Evolutionary conservation across 2,113 vertebrate species (phyloP).

Genomic region (Chaetodon trifascialis): DNA sequence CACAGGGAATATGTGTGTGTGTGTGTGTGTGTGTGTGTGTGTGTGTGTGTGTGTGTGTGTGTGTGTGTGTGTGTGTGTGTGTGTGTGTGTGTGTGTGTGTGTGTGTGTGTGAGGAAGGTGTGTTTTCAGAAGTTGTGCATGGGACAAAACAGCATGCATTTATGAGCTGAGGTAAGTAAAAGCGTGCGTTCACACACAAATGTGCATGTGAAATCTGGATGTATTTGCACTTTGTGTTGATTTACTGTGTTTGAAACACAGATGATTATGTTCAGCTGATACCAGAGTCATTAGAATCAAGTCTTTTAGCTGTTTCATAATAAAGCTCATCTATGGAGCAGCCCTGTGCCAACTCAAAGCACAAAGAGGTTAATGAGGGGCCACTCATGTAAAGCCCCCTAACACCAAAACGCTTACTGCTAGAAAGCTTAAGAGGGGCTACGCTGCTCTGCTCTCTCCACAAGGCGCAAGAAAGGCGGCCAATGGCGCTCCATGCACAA

Average conservation of each 20-base stretch:
- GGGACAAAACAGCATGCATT: conserved; percentile 20
- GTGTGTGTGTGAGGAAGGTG: conserved; percentile 20
- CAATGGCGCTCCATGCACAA: conserved; percentile 70
- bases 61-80: conserved; percentile 41
- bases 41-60: conserved; percentile 23
- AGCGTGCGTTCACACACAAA: conserved; percentile 3
- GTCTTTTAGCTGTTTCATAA: conserved; percentile 67
- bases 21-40: conserved; percentile 31
- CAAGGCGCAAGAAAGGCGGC: conserved; percentile 47
- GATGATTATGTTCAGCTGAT: conserved; percentile 50
- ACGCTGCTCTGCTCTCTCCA: conserved; percentile 63
- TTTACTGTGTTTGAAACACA: conserved; percentile 38
- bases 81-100: conserved; percentile 35
- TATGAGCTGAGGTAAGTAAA: conserved; percentile 10
- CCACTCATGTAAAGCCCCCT: conserved; percentile 76
- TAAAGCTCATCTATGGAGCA: conserved; percentile 74
- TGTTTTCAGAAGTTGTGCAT: conserved; percentile 28
- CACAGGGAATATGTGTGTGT: conserved; percentile 59
- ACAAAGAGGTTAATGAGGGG: conserved; percentile 81
- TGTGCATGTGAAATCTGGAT: not conserved
- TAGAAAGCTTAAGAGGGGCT: conserved; percentile 77
- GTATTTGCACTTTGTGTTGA: conserved; percentile 28
- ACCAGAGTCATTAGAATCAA: conserved; percentile 73
- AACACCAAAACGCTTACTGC: conserved; percentile 74
- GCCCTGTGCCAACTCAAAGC: conserved; percentile 73